Evolutionary conservation across 2,888 invertebrate species (phyloP).

Genomic region (Halictus quadricinctus): DNA sequence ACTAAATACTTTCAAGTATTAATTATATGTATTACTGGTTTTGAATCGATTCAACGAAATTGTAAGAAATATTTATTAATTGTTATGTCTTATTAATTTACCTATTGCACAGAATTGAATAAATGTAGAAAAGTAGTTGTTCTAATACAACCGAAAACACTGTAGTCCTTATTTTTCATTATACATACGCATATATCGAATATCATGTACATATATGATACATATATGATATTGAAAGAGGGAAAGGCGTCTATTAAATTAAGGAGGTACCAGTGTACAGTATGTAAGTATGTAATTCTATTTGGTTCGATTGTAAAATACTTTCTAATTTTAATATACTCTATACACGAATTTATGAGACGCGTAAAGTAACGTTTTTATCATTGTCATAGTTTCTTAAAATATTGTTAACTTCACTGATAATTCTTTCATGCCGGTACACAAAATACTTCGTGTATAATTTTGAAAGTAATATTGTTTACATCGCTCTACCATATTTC

Average conservation of each 20-base stretch:
- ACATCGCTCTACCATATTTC: not conserved
- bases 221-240: no score
- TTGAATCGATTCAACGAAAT: conserved; percentile 12
- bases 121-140: conserved; percentile 23
- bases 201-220: not conserved
- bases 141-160: conserved; percentile 2
- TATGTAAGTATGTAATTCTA: not conserved
- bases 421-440: not conserved
- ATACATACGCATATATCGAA: not conserved
- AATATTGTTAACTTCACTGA: not conserved
- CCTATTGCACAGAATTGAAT: conserved; percentile 32
- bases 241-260: no score
- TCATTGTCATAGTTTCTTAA: not conserved
- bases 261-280: no score
- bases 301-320: not conserved
- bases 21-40: conserved; percentile 24
- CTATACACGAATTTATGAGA: no score
- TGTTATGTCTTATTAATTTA: conserved; percentile 14
- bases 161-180: not conserved
- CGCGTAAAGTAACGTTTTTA: not conserved
- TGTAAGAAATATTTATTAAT: conserved; percentile 5
- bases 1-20: conserved; percentile 1
- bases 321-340: not conserved
- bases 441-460: not conserved
- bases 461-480: no score